These are phyloP conservation scores for Araneus ventricosus DNA, from an alignment of 1,140 invertebrate genomes.

Conservation along the genomic window DNA sequence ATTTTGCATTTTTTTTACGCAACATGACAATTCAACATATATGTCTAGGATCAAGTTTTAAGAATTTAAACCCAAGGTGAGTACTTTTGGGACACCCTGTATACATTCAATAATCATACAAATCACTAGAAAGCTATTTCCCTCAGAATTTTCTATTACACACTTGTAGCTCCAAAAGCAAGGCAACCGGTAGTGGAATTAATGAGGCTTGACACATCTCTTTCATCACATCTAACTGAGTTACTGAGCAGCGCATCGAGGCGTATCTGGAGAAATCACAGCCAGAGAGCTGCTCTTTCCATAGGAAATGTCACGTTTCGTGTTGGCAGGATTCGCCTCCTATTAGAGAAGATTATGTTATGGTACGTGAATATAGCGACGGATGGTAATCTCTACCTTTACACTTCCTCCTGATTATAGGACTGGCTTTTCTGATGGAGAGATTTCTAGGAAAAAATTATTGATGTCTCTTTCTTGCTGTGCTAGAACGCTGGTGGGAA, in stretches of 20 bases:
- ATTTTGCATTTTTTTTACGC: no score
- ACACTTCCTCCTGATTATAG: neutral
- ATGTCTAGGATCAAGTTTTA: no score
- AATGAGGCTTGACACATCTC: neutral
- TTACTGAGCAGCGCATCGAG: neutral
- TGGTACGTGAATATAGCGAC: neutral
- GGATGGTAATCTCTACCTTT: neutral
- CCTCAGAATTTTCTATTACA: neutral
- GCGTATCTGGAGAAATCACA: neutral
- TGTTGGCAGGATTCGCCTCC: neutral
- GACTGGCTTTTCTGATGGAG: neutral
- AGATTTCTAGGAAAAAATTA: neutral
- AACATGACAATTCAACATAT: no score
- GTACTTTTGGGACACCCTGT: no score
- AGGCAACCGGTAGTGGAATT: neutral
- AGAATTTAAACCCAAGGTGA: no score
- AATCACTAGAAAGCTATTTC: neutral
- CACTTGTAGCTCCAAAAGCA: neutral
- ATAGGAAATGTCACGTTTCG: neutral
- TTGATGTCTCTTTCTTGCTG: no score
- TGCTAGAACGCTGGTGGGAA: no score
- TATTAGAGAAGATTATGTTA: neutral
- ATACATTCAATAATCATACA: neutral
- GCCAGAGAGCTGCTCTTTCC: neutral
- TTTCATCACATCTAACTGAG: neutral